Evolutionary conservation across 1,140 invertebrate species (phyloP).

Genomic region (Mylabris phalerata): DNA sequence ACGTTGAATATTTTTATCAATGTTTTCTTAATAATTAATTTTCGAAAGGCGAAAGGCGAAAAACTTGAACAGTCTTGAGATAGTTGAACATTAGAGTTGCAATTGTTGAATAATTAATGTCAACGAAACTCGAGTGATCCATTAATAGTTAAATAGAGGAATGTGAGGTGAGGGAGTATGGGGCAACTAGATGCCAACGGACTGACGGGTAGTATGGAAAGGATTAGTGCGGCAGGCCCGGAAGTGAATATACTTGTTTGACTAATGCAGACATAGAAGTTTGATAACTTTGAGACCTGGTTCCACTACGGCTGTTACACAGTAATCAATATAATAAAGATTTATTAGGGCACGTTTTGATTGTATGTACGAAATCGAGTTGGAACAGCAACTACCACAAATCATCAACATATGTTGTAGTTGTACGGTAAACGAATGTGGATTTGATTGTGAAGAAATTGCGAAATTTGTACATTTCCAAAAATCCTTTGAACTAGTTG

Average conservation of each 20-base stretch:
- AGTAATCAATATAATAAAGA: no score
- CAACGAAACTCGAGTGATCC: background rate
- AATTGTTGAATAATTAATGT: slow-evolving; percentile 10
- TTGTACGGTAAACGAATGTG: slow-evolving; percentile 26
- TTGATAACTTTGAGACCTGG: slow-evolving; percentile 36
- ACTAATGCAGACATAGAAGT: slow-evolving; percentile 40
- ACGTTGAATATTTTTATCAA: background rate
- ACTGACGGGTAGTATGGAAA: slow-evolving; percentile 15
- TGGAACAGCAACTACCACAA: slow-evolving; percentile 17
- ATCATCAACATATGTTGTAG: slow-evolving; percentile 34
- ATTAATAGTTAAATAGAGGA: slow-evolving; percentile 12
- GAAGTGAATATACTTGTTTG: slow-evolving; percentile 42
- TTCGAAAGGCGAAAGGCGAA: background rate
- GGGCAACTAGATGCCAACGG: background rate
- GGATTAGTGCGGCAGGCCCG: slow-evolving; percentile 34
- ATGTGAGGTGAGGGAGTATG: background rate
- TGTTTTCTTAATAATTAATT: background rate
- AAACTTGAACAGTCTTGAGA: background rate
- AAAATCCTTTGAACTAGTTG: background rate
- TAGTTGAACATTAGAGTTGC: background rate
- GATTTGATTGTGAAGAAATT: no score
- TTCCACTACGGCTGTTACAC: no score
- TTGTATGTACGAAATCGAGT: slow-evolving; percentile 1
- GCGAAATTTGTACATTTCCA: no score
- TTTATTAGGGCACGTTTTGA: background rate